phyloP scores from a whole-genome alignment of 2,888 invertebrate genomes.

The Eupsilia transversa region DNA sequence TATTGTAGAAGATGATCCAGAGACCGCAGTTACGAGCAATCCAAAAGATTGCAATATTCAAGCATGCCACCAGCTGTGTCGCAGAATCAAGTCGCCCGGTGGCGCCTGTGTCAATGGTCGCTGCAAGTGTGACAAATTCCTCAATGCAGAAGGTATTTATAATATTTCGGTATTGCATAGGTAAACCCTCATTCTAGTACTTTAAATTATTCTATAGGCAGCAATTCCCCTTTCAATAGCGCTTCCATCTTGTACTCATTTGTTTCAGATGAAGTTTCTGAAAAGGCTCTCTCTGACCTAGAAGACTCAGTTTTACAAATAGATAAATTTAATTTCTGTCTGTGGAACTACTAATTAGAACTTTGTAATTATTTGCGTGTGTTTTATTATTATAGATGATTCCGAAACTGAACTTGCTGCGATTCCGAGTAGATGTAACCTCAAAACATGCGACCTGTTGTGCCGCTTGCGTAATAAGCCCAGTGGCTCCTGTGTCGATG shows the following conservation, averaged over 20 bases:
- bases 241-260: background rate
- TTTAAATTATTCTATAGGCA: background rate
- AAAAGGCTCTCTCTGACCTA: background rate
- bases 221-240: background rate
- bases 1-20: no score
- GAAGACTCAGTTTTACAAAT: background rate
- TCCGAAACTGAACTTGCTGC: background rate
- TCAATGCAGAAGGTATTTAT: no score
- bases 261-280: background rate
- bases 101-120: no score
- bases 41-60: no score
- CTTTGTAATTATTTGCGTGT: background rate
- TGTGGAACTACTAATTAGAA: background rate
- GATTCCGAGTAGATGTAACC: background rate
- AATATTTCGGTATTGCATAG: background rate
- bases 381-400: slow-evolving; percentile 10
- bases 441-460: slow-evolving; percentile 11
- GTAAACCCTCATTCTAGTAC: background rate
- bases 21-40: no score
- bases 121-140: no score
- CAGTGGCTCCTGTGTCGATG: slow-evolving; percentile 26
- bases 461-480: slow-evolving; percentile 17
- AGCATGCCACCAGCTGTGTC: no score
- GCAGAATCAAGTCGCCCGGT: no score
- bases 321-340: background rate